Evolutionary conservation across 2,797 vertebrate genomes (phyloP).

Genomic region (Pterois miles): DNA sequence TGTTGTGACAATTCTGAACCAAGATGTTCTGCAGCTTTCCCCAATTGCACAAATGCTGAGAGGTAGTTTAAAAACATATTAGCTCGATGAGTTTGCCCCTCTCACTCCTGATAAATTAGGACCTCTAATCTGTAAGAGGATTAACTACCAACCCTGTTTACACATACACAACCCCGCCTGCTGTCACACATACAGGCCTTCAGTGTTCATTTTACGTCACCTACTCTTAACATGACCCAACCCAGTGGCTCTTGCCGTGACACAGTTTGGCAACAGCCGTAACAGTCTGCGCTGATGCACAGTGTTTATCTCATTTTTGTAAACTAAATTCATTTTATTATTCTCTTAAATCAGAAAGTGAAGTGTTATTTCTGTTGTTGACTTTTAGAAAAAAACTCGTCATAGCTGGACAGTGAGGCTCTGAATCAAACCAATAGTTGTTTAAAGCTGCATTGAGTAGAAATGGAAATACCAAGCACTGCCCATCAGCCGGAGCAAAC

Average conservation of each 20-base stretch:
- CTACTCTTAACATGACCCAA: conserved; percentile 23
- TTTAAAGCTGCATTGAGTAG: not conserved
- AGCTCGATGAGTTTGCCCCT: conserved; percentile 61
- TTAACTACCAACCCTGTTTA: conserved; percentile 76
- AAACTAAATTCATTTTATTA: not conserved
- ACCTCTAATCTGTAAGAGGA: conserved; percentile 86
- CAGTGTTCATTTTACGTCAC: conserved; percentile 35
- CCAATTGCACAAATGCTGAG: conserved; percentile 5
- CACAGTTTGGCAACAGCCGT: conserved; percentile 1
- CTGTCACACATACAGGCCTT: conserved; percentile 33
- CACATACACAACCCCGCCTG: conserved; percentile 27
- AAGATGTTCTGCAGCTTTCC: not conserved
- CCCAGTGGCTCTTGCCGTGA: conserved; percentile 23
- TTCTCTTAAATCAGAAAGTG: not conserved
- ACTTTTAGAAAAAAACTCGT: not conserved
- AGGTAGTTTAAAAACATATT: conserved; percentile 57
- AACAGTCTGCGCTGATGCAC: not conserved
- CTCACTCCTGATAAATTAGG: conserved; percentile 84
- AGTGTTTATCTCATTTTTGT: not conserved
- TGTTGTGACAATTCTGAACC: not conserved
- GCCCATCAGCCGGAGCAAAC: too few species aligned
- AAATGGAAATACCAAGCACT: too few species aligned
- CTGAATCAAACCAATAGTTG: conserved; percentile 14
- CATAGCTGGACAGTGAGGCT: not conserved
- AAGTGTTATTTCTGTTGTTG: not conserved